These are phyloP conservation scores for Mus pahari DNA, from an alignment of 2,113 vertebrate genomes.

Conservation along the genomic window DNA sequence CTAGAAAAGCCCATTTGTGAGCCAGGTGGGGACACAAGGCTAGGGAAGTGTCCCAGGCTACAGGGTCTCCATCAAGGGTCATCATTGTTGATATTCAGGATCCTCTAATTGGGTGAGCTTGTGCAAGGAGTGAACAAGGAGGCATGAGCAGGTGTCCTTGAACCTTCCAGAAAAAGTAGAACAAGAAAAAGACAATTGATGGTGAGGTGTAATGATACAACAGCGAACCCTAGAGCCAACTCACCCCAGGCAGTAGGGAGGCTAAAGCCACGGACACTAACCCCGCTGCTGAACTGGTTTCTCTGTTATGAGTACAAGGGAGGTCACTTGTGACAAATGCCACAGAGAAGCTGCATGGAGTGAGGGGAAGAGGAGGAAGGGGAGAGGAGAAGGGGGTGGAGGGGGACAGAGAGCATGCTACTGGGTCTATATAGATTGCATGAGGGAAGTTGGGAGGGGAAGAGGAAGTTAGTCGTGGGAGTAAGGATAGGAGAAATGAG, in stretches of 20 bases:
- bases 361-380: not conserved
- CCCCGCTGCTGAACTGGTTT: no score
- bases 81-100: accelerated
- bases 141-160: not conserved
- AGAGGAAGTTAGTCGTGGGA: not conserved
- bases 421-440: no score
- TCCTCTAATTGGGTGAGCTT: not conserved
- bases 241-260: no score
- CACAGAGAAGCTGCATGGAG: not conserved
- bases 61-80: accelerated
- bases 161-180: not conserved
- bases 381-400: not conserved
- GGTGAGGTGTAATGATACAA: not conserved
- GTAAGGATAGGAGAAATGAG: no score
- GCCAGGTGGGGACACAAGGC: accelerated
- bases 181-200: not conserved
- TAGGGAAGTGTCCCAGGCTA: accelerated
- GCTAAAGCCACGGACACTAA: not conserved
- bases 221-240: not conserved
- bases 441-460: not conserved
- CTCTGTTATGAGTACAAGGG: not conserved
- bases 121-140: accelerated
- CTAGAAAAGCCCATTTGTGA: accelerated
- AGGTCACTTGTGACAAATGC: no score
- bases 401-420: not conserved